Percentiles rank a stretch among this genome's conserved stretches.
Conservation (phyloP, 2,113 vertebrate species). For the Carassius carassius region DNA sequence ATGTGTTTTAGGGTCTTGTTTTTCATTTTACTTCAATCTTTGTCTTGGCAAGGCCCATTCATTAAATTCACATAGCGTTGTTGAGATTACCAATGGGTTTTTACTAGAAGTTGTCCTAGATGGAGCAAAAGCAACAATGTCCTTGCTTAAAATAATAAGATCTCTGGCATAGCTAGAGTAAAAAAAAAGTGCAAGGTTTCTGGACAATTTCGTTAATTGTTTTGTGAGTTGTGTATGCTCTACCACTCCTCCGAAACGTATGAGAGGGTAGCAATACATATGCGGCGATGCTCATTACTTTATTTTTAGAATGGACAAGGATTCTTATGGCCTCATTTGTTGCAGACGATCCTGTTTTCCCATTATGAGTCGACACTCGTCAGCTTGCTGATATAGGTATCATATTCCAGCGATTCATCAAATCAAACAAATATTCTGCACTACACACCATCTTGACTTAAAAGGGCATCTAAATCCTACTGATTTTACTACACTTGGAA, state of each 20-base stretch:
- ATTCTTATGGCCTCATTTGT: constrained; percentile 63
- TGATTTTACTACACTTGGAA: constrained; percentile 71
- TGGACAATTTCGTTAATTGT: constrained; percentile 34
- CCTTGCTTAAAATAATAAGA: constrained; percentile 40
- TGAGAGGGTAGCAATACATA: constrained; percentile 62
- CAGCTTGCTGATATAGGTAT: constrained; percentile 56
- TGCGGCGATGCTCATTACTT: constrained; percentile 64
- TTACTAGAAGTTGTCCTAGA: not conserved
- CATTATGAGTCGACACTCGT: constrained; percentile 39
- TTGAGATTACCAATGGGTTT: constrained; percentile 19
- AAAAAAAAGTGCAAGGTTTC: not conserved
- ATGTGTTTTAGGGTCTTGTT: constrained; percentile 38
- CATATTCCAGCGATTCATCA: constrained; percentile 58
- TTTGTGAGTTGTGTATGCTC: not conserved
- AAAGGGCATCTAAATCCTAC: constrained; percentile 73
- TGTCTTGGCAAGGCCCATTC: constrained; percentile 18
- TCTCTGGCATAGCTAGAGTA: not conserved
- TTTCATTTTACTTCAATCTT: constrained; percentile 42
- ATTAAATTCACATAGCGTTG: constrained; percentile 34
- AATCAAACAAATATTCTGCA: constrained; percentile 66
- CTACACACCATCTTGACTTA: constrained; percentile 65
- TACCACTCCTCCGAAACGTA: constrained; percentile 52
- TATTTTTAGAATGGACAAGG: constrained; percentile 60
- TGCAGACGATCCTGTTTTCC: constrained; percentile 47
- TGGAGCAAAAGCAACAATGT: constrained; percentile 3